A percentile compares a stretch with the other conserved stretches of the same genome.
These are phyloP conservation scores for Microcebus jonahi DNA, from an alignment of 2,113 vertebrate genomes.

Conservation along the genomic window DNA sequence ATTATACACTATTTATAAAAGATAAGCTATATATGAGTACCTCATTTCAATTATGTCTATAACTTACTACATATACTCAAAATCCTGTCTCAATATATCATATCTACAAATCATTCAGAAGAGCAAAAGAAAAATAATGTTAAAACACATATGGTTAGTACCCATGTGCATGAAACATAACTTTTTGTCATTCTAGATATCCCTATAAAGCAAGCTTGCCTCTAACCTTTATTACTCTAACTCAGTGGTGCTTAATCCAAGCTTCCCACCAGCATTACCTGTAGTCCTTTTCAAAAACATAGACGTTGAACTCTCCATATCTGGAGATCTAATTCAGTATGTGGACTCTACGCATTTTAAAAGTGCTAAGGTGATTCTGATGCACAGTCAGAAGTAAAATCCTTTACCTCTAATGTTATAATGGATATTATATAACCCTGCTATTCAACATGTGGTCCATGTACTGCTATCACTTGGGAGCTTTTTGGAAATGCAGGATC, in stretches of 20 bases:
- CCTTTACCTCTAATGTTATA: background rate
- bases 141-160: conserved; percentile 34
- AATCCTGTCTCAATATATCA: background rate
- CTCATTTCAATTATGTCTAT: conserved; percentile 19
- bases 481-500: background rate
- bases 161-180: background rate
- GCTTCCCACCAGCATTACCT: background rate
- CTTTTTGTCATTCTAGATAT: background rate
- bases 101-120: background rate
- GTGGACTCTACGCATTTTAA: background rate
- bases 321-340: background rate
- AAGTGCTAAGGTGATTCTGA: background rate
- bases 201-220: background rate
- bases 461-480: background rate
- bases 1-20: background rate
- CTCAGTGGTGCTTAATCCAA: background rate
- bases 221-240: conserved; percentile 25
- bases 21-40: background rate
- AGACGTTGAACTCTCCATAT: background rate
- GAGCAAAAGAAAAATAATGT: background rate
- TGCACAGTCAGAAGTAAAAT: background rate
- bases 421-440: background rate
- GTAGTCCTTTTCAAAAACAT: background rate
- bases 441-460: background rate
- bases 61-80: conserved; percentile 17